phyloP scores from a whole-genome alignment of 1,140 invertebrate species.

The Theocolax elegans region DNA sequence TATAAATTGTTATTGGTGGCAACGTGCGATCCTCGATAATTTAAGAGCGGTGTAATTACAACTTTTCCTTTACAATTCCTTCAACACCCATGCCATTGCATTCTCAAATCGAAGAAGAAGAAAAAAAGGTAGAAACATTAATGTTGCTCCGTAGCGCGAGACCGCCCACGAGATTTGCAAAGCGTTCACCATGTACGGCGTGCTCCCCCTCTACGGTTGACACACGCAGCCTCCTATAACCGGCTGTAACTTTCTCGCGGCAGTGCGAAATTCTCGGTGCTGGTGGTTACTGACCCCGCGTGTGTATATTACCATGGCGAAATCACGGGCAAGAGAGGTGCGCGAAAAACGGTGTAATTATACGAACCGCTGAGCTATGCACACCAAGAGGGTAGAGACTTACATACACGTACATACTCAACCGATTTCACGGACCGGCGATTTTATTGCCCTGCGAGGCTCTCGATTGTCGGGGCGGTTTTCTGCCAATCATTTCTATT shows the following conservation, averaged over 20 bases:
- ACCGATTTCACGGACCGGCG: background rate
- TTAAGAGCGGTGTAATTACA: too few relatives aligned
- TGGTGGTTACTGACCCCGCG: slow-evolving; percentile 9
- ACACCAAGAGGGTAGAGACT: too few relatives aligned
- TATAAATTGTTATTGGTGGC: too few relatives aligned
- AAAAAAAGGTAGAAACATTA: background rate
- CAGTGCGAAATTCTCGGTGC: background rate
- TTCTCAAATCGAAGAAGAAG: too few relatives aligned
- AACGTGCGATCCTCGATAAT: too few relatives aligned
- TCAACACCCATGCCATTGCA: too few relatives aligned
- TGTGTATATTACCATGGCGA: slow-evolving; percentile 4
- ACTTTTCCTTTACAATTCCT: too few relatives aligned
- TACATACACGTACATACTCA: too few relatives aligned
- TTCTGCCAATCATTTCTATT: background rate
- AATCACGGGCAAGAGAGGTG: background rate
- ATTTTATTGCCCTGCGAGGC: background rate
- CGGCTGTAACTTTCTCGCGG: background rate
- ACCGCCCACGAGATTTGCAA: slow-evolving; percentile 18
- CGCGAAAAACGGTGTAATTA: slow-evolving; percentile 9
- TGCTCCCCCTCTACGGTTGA: slow-evolving; percentile 4
- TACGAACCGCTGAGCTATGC: background rate
- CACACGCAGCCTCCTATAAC: background rate
- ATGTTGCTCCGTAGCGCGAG: background rate
- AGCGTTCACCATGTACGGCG: slow-evolving; percentile 20
- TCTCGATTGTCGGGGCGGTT: background rate